Base-by-base conservation (phyloP, 2,888 invertebrate genomes). In the Ochlodes sylvanus region DNA sequence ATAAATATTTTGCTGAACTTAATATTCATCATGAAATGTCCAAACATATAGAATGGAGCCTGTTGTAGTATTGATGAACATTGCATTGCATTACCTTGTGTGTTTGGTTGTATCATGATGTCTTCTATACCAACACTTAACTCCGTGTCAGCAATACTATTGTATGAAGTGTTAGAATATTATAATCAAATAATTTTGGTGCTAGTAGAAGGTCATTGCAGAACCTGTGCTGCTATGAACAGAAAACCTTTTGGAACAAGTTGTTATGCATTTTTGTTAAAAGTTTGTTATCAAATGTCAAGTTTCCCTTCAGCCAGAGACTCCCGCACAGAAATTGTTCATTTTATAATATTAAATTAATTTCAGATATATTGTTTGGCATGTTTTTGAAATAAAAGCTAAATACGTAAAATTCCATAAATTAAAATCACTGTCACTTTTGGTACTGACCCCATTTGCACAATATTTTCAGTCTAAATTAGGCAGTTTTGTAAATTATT, bases 401-500 rank as follows among this genome's bases (percentile, higher is more conserved):
- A n/a, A 6, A 50, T 10, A n/a, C n/a, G 50, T 52, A 52, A 27
- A 54, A 54, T 54, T 54, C 1, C n/a, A n/a, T 14, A 32, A n/a
- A 19, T 21, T 12, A 14, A 27, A 27, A 54, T 55, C 54, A 63
- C 55, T 63, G 63, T 55, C 63, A 63, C 10, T 54, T 42, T 58
- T 21, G 38, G 34, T 38, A 58, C 27, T 27, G 47, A 47, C 44
- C 17, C 55, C 55, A 56, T 64, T 56, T 56, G 34, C 52, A 17
- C 27, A 57, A 27, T n/a, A n/a, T 65, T 63, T 42, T 1, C 15
- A 55, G 32, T 68, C 63, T 55, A 61, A 69, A 69, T 68, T 64
- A 63, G 72, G 71, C 72, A 72, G 72, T 69, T 72, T 67, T 69
- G 44, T 44, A 47, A 55, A 42, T 27, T 32, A 42, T n/a, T n/a